Percentiles rank a stretch among this genome's conserved stretches.
Conservation (phyloP, 2,113 vertebrate species). For the Pseudorectes ferrugineus region DNA sequence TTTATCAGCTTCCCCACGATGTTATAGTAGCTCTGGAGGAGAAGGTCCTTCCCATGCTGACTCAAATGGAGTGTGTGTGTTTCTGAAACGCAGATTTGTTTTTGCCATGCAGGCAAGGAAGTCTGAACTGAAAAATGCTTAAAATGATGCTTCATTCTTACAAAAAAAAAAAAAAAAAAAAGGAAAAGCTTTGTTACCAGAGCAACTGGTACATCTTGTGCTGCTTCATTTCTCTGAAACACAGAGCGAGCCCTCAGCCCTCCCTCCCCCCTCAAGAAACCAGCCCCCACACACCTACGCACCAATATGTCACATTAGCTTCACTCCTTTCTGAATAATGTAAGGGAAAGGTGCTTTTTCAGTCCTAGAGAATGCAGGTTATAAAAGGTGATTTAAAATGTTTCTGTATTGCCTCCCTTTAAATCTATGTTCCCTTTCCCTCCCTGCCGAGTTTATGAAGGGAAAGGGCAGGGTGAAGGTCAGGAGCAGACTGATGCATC, state of each 20-base stretch:
- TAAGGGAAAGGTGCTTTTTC: not conserved
- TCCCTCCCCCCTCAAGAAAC: not conserved
- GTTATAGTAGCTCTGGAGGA: not conserved
- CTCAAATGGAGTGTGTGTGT: not conserved
- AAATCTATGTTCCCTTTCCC: not conserved
- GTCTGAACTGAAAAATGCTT: slow-evolving; percentile 9
- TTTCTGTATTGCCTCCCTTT: not conserved
- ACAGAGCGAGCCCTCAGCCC: slow-evolving; percentile 45
- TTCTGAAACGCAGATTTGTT: not conserved
- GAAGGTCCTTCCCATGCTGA: slow-evolving; percentile 10
- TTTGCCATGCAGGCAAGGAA: not conserved
- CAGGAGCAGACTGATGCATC: not conserved
- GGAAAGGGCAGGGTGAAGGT: not conserved
- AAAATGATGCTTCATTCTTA: slow-evolving; percentile 2
- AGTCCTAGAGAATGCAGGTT: not conserved
- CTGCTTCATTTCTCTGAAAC: slow-evolving; percentile 54
- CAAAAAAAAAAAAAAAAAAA: not conserved
- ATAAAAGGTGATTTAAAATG: not conserved
- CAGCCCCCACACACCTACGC: slow-evolving; percentile 42
- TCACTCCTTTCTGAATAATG: not conserved
- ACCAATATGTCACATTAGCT: slow-evolving; percentile 41
- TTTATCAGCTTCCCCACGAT: not conserved
- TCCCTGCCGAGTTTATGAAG: not conserved
- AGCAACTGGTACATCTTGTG: slow-evolving; percentile 68
- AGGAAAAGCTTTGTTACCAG: slow-evolving; percentile 55